Conservation (phyloP, 2,888 invertebrate species). For the Ochlodes sylvanus region DNA sequence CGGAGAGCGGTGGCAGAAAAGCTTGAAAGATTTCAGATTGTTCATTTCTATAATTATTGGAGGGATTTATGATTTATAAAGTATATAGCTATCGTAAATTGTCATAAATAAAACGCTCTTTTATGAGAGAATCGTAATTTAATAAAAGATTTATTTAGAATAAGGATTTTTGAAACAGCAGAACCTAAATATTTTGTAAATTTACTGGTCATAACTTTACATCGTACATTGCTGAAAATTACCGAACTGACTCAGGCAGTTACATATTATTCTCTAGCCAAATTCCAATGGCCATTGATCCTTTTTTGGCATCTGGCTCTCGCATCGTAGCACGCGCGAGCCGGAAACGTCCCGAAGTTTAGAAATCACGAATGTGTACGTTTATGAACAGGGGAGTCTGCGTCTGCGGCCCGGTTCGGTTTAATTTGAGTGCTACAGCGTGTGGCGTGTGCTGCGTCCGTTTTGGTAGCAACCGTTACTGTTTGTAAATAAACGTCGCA, state of each 20-base stretch:
- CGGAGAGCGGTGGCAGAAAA: conserved; percentile 24
- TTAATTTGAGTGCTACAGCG: conserved; percentile 67
- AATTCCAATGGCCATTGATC: background rate
- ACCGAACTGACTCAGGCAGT: no score
- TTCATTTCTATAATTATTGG: background rate
- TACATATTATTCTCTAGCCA: background rate
- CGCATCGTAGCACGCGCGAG: conserved; percentile 54
- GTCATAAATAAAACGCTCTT: no score
- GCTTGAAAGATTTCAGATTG: background rate
- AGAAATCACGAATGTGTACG: conserved; percentile 46
- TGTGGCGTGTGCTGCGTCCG: conserved; percentile 53
- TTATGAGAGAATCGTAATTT: no score
- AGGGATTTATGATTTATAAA: no score
- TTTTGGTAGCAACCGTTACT: conserved; percentile 65
- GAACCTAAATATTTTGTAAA: no score
- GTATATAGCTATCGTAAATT: no score
- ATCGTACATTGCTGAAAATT: no score
- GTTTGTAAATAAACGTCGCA: conserved; percentile 79
- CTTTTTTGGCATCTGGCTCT: conserved; percentile 30
- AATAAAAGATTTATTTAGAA: no score
- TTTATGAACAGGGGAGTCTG: conserved; percentile 52
- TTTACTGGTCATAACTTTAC: no score
- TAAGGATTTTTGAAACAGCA: no score
- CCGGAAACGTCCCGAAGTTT: conserved; percentile 60
- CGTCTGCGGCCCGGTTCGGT: no score